Evolutionary conservation across 1,140 invertebrate genomes (phyloP).

Genomic region (Araneus ventricosus): DNA sequence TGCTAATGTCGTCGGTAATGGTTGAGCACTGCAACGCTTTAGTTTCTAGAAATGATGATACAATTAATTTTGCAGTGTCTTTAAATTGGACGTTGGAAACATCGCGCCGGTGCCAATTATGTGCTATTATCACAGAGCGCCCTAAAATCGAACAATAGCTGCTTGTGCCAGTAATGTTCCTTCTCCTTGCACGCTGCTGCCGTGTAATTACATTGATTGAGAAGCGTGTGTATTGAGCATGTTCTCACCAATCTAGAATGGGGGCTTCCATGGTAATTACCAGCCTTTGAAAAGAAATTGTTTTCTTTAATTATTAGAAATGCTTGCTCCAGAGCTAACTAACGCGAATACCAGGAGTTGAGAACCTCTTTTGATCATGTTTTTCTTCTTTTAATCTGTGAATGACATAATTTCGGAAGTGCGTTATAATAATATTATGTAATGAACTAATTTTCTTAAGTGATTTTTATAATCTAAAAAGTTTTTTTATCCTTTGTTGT

Average conservation of each 20-base stretch:
- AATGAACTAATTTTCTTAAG: slow-evolving; percentile 26
- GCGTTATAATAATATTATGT: background rate
- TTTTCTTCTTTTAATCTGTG: background rate
- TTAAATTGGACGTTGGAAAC: slow-evolving; percentile 61
- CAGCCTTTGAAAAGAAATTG: slow-evolving; percentile 44
- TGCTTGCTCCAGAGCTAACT: background rate
- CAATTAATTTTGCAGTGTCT: slow-evolving; percentile 68
- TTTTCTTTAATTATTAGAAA: slow-evolving; percentile 39
- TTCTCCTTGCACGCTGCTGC: background rate
- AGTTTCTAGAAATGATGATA: slow-evolving; percentile 69
- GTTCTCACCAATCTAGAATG: slow-evolving; percentile 47
- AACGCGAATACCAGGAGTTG: background rate
- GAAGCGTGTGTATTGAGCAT: slow-evolving; percentile 50
- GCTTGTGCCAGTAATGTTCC: slow-evolving; percentile 20
- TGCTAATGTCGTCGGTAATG: slow-evolving; percentile 51
- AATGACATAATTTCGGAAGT: slow-evolving; percentile 15
- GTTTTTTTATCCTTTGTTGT: background rate
- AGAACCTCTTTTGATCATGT: background rate
- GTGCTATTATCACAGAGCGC: slow-evolving; percentile 46
- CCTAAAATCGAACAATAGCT: slow-evolving; percentile 56
- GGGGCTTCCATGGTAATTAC: slow-evolving; percentile 37
- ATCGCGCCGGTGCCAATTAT: slow-evolving; percentile 59
- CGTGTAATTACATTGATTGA: slow-evolving; percentile 65
- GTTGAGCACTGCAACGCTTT: slow-evolving; percentile 12
- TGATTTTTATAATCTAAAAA: background rate